phyloP scores from a whole-genome alignment of 2,888 invertebrate species.

The Lepas anatifera region DNA sequence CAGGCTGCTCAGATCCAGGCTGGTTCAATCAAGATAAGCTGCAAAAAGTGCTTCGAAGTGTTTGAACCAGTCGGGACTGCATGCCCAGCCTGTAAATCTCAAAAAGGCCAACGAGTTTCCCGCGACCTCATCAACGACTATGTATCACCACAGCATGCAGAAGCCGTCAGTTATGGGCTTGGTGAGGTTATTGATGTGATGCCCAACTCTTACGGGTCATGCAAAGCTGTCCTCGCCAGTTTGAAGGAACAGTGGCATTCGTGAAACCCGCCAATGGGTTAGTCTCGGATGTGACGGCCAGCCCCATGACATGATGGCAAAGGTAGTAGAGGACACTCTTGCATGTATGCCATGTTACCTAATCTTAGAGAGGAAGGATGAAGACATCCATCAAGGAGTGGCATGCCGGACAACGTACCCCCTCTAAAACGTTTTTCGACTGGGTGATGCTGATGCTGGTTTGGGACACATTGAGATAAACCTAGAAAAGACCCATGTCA shows the following conservation, averaged over 20 bases:
- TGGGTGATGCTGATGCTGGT: background rate
- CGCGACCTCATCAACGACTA: background rate
- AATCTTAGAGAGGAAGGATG: background rate
- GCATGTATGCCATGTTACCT: background rate
- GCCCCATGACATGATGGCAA: background rate
- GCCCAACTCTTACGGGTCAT: background rate
- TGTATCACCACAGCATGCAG: background rate
- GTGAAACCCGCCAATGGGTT: background rate
- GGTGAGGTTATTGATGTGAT: background rate
- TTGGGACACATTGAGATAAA: background rate
- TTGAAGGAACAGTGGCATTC: background rate
- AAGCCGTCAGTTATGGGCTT: background rate
- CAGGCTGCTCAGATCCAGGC: background rate
- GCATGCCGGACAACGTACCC: background rate
- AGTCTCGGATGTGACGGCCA: background rate
- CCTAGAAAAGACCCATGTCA: background rate
- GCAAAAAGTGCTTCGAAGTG: background rate
- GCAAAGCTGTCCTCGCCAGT: background rate
- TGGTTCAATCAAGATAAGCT: background rate
- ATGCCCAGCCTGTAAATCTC: background rate
- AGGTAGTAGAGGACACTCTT: background rate
- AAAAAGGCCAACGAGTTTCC: background rate
- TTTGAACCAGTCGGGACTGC: background rate
- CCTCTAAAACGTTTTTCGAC: background rate
- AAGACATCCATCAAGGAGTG: background rate